Evolutionary conservation across 2,888 invertebrate genomes (phyloP).

Genomic region (Drosophila gaucha): DNA sequence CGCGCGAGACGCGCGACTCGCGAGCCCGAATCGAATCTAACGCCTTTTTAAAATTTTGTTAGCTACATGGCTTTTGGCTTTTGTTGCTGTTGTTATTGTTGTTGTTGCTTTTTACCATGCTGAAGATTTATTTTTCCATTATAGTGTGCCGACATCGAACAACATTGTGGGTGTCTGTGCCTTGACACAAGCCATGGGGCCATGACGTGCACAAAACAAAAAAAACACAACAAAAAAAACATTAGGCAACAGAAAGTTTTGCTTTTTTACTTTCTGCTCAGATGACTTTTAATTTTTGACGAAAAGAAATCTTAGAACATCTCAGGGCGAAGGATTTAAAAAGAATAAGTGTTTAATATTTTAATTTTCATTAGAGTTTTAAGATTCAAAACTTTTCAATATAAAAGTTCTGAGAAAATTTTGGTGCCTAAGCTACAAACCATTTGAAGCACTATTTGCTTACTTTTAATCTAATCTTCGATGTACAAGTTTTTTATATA

Average conservation of each 20-base stretch:
- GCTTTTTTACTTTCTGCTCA: slow-evolving; percentile 22
- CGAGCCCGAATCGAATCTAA: slow-evolving; percentile 75
- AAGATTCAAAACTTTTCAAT: not conserved
- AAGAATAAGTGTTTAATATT: not conserved
- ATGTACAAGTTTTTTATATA: too few relatives aligned
- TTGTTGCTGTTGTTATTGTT: slow-evolving; percentile 29
- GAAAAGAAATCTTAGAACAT: not conserved
- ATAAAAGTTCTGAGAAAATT: not conserved
- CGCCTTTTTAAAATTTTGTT: slow-evolving; percentile 71
- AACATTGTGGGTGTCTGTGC: slow-evolving; percentile 74
- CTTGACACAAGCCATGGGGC: slow-evolving; percentile 67
- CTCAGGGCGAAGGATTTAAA: not conserved
- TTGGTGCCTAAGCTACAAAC: not conserved
- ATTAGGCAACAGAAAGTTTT: slow-evolving; percentile 16
- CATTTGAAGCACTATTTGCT: too few relatives aligned
- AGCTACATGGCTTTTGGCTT: slow-evolving; percentile 63
- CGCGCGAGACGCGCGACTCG: slow-evolving; percentile 61
- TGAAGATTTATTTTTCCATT: slow-evolving; percentile 77
- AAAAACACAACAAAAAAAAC: not conserved
- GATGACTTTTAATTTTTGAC: slow-evolving; percentile 26
- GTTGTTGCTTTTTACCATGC: slow-evolving; percentile 43
- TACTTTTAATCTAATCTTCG: too few relatives aligned
- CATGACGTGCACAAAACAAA: slow-evolving; percentile 63
- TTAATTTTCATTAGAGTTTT: not conserved
- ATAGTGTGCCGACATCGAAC: slow-evolving; percentile 68